Evolutionary conservation across 2,113 vertebrate species (phyloP).

Genomic region (Hoplias malabaricus): DNA sequence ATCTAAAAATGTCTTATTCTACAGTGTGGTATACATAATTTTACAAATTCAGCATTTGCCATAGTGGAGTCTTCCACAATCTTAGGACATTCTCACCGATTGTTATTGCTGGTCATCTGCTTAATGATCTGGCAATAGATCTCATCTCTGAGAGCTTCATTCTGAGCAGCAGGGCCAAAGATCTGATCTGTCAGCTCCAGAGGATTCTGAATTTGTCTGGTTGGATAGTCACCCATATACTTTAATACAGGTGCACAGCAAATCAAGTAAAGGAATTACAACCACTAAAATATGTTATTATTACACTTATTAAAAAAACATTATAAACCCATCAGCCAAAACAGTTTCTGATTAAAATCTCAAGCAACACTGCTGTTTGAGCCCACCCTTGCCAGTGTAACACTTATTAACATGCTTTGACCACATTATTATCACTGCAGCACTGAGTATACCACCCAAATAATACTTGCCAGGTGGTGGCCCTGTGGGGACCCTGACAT

Average conservation of each 20-base stretch:
- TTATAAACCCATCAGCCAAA: too few relatives aligned
- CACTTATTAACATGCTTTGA: too few relatives aligned
- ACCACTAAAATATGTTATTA: neutral
- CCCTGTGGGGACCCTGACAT: too few relatives aligned
- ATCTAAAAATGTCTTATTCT: neutral
- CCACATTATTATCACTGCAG: too few relatives aligned
- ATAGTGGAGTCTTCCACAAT: neutral
- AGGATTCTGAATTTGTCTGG: slow-evolving; percentile 78
- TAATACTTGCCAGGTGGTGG: too few relatives aligned
- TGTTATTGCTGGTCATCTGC: slow-evolving; percentile 88
- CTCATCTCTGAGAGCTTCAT: slow-evolving; percentile 83
- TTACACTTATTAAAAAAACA: too few relatives aligned
- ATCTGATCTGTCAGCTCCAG: slow-evolving; percentile 91
- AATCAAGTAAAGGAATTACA: slow-evolving; percentile 67
- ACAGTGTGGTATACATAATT: neutral
- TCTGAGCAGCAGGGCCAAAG: slow-evolving; percentile 79
- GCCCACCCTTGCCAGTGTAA: too few relatives aligned
- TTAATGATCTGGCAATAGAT: slow-evolving; percentile 97
- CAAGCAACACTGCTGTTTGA: too few relatives aligned
- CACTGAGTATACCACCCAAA: too few relatives aligned
- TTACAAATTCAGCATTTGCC: neutral
- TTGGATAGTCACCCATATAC: slow-evolving; percentile 97
- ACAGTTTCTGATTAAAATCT: too few relatives aligned
- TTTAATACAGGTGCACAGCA: slow-evolving; percentile 83
- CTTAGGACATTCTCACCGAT: slow-evolving; percentile 74